Base-by-base conservation (phyloP, 92 coral and sea anemone species). In the Bergia puertoricense region DNA sequence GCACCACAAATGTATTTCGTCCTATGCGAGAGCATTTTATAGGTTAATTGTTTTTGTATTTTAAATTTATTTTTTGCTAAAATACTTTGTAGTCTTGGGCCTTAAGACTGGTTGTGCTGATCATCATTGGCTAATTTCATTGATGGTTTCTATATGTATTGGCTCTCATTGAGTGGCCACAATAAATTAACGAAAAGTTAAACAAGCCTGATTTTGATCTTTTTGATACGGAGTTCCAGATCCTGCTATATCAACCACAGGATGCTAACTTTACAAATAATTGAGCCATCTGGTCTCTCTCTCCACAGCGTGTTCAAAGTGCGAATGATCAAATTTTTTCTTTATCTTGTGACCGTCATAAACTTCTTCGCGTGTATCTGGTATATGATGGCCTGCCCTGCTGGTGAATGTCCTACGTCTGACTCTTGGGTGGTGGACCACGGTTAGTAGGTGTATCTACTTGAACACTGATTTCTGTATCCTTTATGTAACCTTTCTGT, bases 321-420 rank as follows among this genome's bases (percentile, higher is more conserved):
- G 85, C 95, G 98, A 30, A 93, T 95, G 94, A 93, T 92, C 88
- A 95, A 95, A 88, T 93, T 93, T 90, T 85, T 95, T 59, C 89
- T 95, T 85, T 90, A 93, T 62, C 86, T 95, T 76, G 81, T 95
- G 57, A 91, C 94, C 7, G 85, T 90, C 6, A 93, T 92, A n/a
- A 94, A 95, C 72, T 82, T 95, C 44, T 95, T 92, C 86, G 92
- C 98, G 50, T 95, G 98, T 84, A 88, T 91, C 44, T 95, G 98
- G 98, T 93, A 86, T 75, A 85, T 83, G 73, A 78, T 89, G 68
- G 94, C 94, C 71, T 95, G 98, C 45, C 96, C 98, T 56, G 91
- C 81, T 18, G 92, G 89, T 62, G 82, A 79, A 36, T 95, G 98
- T 84, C 79, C 86, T 10, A 10, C 8, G 0, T 50, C 72, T 5